Evolutionary conservation across 2,888 invertebrate genomes (phyloP).

Genomic region (Melipona bicolor): DNA sequence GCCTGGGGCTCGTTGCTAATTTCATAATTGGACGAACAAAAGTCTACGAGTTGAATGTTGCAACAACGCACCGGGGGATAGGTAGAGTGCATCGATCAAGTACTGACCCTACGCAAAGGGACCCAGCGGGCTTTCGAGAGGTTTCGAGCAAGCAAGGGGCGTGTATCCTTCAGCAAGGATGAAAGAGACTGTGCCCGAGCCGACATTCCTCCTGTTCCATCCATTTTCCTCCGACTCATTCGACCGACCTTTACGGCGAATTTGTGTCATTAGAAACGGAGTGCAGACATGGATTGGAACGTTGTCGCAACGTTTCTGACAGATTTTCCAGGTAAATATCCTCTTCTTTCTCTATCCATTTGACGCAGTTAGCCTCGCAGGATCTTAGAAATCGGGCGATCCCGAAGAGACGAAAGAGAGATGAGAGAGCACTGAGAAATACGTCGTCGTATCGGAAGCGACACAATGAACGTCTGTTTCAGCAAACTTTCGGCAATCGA

Average conservation of each 20-base stretch:
- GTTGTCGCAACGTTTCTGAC: neutral
- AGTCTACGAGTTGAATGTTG: slow-evolving; percentile 19
- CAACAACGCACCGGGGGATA: slow-evolving; percentile 9
- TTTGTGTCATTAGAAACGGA: slow-evolving; percentile 37
- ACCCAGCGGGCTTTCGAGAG: slow-evolving; percentile 53
- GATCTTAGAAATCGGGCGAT: neutral
- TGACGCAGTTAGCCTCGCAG: neutral
- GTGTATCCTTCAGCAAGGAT: slow-evolving; percentile 69
- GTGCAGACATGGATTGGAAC: neutral
- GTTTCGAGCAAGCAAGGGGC: slow-evolving; percentile 59
- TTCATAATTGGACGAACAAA: slow-evolving; percentile 40
- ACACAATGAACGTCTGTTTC: slow-evolving; percentile 40
- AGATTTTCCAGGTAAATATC: slow-evolving; percentile 49
- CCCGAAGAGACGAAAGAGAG: neutral
- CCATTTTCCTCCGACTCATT: slow-evolving; percentile 52
- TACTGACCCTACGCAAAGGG: slow-evolving; percentile 54
- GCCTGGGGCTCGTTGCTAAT: slow-evolving; percentile 6
- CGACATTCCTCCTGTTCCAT: slow-evolving; percentile 45
- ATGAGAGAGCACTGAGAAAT: slow-evolving; percentile 6
- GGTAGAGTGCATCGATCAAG: slow-evolving; percentile 42
- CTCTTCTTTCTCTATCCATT: slow-evolving; percentile 3
- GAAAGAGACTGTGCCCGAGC: slow-evolving; percentile 64
- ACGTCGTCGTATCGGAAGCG: slow-evolving; percentile 13
- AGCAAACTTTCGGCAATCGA: slow-evolving; percentile 40
- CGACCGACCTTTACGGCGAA: slow-evolving; percentile 57